Conservation (phyloP, 2,888 invertebrate genomes). For the Aplocera efformata region DNA sequence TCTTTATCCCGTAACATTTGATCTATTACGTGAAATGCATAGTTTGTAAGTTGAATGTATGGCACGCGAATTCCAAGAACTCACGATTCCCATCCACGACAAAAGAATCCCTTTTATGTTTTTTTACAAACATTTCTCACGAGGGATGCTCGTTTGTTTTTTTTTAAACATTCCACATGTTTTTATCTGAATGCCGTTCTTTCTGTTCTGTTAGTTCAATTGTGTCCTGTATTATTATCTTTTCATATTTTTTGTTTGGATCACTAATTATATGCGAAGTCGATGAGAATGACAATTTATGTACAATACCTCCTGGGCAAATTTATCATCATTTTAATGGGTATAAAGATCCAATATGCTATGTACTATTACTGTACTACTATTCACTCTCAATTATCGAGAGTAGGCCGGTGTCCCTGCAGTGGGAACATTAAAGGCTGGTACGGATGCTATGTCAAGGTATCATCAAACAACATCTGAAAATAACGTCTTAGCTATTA, state of each 20-base stretch:
- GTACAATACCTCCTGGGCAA: constrained; percentile 16
- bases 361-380: too few species aligned
- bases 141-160: constrained; percentile 59
- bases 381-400: too few species aligned
- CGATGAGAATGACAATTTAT: constrained; percentile 19
- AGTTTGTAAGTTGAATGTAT: constrained; percentile 47
- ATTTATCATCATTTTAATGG: constrained; percentile 22
- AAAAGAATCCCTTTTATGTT: constrained; percentile 55
- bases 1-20: constrained; percentile 41
- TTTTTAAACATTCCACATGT: constrained; percentile 65
- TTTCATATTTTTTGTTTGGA: constrained; percentile 5
- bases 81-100: constrained; percentile 66
- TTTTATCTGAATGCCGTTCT: constrained; percentile 65
- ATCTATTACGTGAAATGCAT: constrained; percentile 46
- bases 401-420: too few species aligned
- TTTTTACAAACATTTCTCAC: constrained; percentile 56
- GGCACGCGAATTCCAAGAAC: constrained; percentile 78
- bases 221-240: constrained; percentile 15
- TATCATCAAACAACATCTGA: too few species aligned
- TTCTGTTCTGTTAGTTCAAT: constrained; percentile 40
- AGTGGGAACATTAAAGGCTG: too few species aligned
- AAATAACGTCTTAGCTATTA: too few species aligned
- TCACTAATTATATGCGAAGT: constrained; percentile 5
- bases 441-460: too few species aligned
- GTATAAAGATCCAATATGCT: too few species aligned